Evolutionary conservation across 2,888 invertebrate genomes (phyloP).

Genomic region (Drosophila histrio): DNA sequence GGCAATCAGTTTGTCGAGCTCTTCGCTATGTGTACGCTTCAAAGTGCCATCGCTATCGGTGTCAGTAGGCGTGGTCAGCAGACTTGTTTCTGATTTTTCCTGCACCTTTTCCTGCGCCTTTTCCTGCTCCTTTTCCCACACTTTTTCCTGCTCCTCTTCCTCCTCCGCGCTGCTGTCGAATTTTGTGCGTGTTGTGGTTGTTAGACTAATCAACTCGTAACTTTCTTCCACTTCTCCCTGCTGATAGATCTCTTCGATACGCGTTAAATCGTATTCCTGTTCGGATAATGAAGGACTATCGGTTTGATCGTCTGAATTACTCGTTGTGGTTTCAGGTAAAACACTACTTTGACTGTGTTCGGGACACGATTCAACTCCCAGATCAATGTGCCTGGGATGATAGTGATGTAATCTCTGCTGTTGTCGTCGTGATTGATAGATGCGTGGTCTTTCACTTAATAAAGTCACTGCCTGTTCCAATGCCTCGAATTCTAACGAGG

Average conservation of each 20-base stretch:
- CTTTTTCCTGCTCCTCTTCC: background rate
- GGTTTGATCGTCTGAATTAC: constrained; percentile 83
- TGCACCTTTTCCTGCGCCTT: background rate
- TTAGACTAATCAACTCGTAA: constrained; percentile 81
- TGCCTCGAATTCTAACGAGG: constrained; percentile 72
- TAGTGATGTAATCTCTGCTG: constrained; percentile 48
- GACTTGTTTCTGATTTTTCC: background rate
- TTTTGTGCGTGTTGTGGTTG: constrained; percentile 76
- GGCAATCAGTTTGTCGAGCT: constrained; percentile 81
- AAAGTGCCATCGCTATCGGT: constrained; percentile 61
- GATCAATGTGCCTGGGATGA: constrained; percentile 43
- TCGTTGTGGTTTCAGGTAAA: constrained; percentile 83
- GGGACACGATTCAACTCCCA: constrained; percentile 79
- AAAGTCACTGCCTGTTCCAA: constrained; percentile 71
- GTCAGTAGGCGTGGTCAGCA: constrained; percentile 26
- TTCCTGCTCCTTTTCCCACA: background rate
- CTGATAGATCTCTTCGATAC: constrained; percentile 80
- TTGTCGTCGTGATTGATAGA: constrained; percentile 79
- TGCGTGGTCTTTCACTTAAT: constrained; percentile 77
- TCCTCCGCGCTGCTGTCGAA: constrained; percentile 77
- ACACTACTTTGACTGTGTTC: constrained; percentile 83
- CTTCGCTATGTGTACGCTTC: constrained; percentile 62
- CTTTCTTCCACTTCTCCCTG: constrained; percentile 70
- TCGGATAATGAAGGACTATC: constrained; percentile 82
- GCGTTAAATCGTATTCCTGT: constrained; percentile 82